Evolutionary conservation across 2,888 invertebrate species (phyloP).

Genomic region (Ceraclea dissimilis): DNA sequence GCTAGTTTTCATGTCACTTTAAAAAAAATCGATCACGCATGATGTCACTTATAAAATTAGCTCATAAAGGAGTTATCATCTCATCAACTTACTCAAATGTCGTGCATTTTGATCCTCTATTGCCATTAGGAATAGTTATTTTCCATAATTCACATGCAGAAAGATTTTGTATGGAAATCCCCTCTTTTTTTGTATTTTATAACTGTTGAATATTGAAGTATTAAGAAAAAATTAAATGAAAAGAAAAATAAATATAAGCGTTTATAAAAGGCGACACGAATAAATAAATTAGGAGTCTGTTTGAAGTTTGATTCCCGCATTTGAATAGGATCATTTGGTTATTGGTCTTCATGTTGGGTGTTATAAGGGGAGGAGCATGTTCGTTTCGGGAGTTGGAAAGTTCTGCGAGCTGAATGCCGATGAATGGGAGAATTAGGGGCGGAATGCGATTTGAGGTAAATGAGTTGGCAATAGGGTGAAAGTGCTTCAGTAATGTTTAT

Average conservation of each 20-base stretch:
- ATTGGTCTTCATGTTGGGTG: slow-evolving; percentile 9
- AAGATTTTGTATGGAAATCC: no score
- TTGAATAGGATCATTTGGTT: slow-evolving; percentile 26
- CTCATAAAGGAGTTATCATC: no score
- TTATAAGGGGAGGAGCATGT: background rate
- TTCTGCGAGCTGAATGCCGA: slow-evolving; percentile 20
- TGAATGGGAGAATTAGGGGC: slow-evolving; percentile 25
- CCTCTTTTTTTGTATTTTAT: no score
- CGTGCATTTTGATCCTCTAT: no score
- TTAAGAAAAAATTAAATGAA: no score
- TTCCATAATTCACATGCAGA: no score
- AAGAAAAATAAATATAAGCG: slow-evolving; percentile 22
- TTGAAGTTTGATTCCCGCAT: slow-evolving; percentile 25
- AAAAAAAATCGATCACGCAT: no score
- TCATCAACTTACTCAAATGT: no score
- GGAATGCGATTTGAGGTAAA: slow-evolving; percentile 25
- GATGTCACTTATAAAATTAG: no score
- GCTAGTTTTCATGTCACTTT: no score
- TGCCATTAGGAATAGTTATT: no score
- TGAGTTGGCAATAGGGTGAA: slow-evolving; percentile 17
- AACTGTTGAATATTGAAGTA: no score
- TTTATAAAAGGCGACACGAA: slow-evolving; percentile 24
- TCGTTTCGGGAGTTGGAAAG: background rate
- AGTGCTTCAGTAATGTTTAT: slow-evolving; percentile 8
- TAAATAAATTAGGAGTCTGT: slow-evolving; percentile 26